Base-by-base conservation (phyloP, 2,797 vertebrate species). In the Vireo griseus region DNA sequence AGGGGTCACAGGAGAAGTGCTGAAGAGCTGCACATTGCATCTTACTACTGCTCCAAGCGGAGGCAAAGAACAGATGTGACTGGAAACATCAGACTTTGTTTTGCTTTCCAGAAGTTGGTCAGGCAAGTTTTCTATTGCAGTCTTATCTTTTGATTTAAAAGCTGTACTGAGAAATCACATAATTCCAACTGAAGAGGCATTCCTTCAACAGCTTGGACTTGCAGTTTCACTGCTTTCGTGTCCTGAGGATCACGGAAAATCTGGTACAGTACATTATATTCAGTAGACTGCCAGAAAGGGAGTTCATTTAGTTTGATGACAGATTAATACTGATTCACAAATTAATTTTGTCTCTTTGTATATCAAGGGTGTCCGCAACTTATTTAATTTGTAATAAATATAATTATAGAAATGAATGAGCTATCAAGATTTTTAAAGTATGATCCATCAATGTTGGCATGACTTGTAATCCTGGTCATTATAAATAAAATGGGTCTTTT, bases 391-490 rank as follows among this genome's bases (percentile, higher is more conserved):
- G 96, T 98, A 98, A 98, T 98, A 98, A 98, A 98, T 96, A 93
- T 97, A 98, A 98, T 99, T 98, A 99, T 98, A 98, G 98, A 99
- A 99, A 99, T 98, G 98, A 99, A 99, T 98, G 98, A 99, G 98
- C 98, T 98, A 98, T 98, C 98, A 98, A 98, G 97, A 98, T 96
- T 98, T 98, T 97, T 97, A 97, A 97, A 97, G 98, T 97, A 96
- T 98, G 97, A 99, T 99, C 98, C 98, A 99, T 99, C 98, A 99
- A 95, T 97, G 88, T 96, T 97, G 98, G 97, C 97, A 97, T 66
- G 48, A 67, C 96, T 98, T 98, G 98, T 98, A 97, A 97, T 98
- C 95, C 96, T 98, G 97, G 97, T 97, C 98, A 98, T 98, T 98
- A 98, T 97, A 97, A 98, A 98, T 98, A 98, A 97, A 97, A 97